Evolutionary conservation across 2,888 invertebrate genomes (phyloP), one percentile per base, ranked within the genome.

Genomic region (Strigamia transsilvanica): DNA sequence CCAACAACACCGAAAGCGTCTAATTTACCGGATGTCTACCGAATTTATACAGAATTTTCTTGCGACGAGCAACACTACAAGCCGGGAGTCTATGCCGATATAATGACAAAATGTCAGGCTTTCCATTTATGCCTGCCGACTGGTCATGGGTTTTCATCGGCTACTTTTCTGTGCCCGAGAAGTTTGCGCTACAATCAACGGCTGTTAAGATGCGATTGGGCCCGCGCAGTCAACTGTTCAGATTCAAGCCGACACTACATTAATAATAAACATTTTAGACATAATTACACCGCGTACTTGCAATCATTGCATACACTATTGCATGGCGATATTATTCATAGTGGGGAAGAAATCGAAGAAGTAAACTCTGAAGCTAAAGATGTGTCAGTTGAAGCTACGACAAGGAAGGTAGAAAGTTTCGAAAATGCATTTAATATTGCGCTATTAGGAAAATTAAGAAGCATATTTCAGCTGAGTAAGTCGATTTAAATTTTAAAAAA

Each of bases 151-250:
- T 81, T 81, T 66, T 27, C 27, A 34, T 81, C 81, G 4, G 81
- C 81, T n/a, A 38, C 81, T 21, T 81, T 81, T 34, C 32, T 81
- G n/a, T 81, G 81, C 34, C 81, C 81, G 15, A 42, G 18, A 66
- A 27, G 34, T 34, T 41, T 81, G 66, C 81, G 81, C 0, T 81
- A 81, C 66, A 81, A 41, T 38, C 81, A 81, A 38, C 61, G 66
- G 10, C 15, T 21, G 18, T 38, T 81, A 21, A 12, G 61, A 27
- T 81, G 81, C 21, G 81, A 81, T 23, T 66, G 81, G 66, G 66
- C 13, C 10, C 7, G 38, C 0, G n/a, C 41, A 12, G 81, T 81
- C 34, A 66, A 81, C 32, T 81, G 81, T 38, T 81, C 81, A 12
- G 38, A 56, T 27, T 21, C 81, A 15, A 27, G 15, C 2, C 27